Evolutionary conservation across 2,888 invertebrate species (phyloP), one percentile per base, ranked within the genome.

Genomic region (Phyllotreta cruciferae): DNA sequence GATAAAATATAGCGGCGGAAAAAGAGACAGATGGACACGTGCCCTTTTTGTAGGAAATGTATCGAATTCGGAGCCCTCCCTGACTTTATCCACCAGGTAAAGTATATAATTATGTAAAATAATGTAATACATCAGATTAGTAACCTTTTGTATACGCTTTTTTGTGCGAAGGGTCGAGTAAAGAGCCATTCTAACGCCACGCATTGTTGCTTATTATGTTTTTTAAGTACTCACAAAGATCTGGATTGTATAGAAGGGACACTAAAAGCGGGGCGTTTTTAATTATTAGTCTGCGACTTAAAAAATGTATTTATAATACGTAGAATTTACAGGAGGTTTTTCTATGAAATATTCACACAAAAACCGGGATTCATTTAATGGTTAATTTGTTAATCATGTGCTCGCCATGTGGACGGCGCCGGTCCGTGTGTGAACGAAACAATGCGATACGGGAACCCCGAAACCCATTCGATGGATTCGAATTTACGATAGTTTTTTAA

Each of bases 331-430:
- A n/a, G n/a, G n/a, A 4, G 4, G 24, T 24, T 24, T 24, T 24
- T 24, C 24, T 24, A 24, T 4, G 24, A 24, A 24, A 24, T 11
- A 24, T 49, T 49, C 35, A 11, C 35, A 54, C 39, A 56, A 56
- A 56, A 56, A 44, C 24, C 24, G 13, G 6, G 37, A 45, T 56
- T 44, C 54, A 60, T 63, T 58, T 56, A 60, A 64, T 56, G 58
- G 64, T 10, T 53, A 60, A 64, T 64, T 64, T 64, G 64, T 64
- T 60, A 57, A 60, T 60, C 60, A 64, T 52, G 42, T 64, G 64
- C 52, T 13, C 13, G 45, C 55, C 60, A 64, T 47, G 56, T 64
- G 64, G 55, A 24, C 44, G 49, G 36, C 44, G 34, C 50, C 44
- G 41, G 35, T 24, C 2, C 24, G 60, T 67, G 67, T 64, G 50